Base-by-base conservation (phyloP, 2,888 invertebrate species). In the Cylloceria caligata region DNA sequence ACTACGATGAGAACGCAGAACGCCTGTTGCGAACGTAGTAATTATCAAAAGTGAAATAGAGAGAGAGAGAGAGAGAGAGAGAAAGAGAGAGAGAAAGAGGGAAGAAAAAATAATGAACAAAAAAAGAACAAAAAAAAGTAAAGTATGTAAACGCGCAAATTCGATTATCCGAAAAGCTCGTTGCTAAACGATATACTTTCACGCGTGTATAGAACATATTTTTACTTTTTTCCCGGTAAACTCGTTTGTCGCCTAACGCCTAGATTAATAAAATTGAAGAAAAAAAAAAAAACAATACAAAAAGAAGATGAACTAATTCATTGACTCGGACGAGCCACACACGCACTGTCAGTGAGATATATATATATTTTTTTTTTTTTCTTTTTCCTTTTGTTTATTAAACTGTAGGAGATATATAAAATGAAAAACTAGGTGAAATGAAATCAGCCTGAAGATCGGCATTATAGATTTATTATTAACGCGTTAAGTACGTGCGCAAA, bases 21-120 rank as follows among this genome's bases (percentile, higher is more conserved):
- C 6, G 30, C 19, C 19, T 34, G 42, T 45, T 36, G 78, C 81
- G 60, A 78, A 78, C 19, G 65, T 81, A 85, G 84, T 79, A 84
- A 85, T 87, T 86, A 67, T 49, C 27, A 73, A 36, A 47, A 62
- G 21, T 9, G 5, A 64, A 60, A 49, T 52, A 42, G 49, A 67
- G 24, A 39, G 27, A n/a, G n/a, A n/a, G n/a, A n/a, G n/a, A n/a
- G n/a, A n/a, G n/a, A n/a, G n/a, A n/a, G n/a, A n/a, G n/a, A n/a
- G n/a, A n/a, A n/a, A n/a, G n/a, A n/a, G n/a, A n/a, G n/a, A n/a
- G n/a, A n/a, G n/a, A n/a, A n/a, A n/a, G n/a, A n/a, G n/a, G n/a
- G n/a, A n/a, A n/a, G n/a, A n/a, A n/a, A n/a, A n/a, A n/a, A n/a
- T n/a, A n/a, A n/a, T n/a, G n/a, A n/a, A n/a, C n/a, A n/a, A n/a